Evolutionary conservation across 2,888 invertebrate species (phyloP).

Genomic region (Phengaris arion): DNA sequence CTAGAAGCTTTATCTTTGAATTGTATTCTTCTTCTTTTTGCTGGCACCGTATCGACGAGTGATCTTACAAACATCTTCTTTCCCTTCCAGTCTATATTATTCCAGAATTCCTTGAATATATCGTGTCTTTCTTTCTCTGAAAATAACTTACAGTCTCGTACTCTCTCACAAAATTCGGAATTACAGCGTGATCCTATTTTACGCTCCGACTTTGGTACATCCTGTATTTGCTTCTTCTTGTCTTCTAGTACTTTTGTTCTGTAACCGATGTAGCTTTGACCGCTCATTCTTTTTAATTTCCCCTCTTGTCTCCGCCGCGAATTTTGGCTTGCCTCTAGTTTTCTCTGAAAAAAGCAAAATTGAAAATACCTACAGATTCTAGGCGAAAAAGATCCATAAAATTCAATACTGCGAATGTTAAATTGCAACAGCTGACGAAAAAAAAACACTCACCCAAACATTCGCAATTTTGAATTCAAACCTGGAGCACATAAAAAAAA

Average conservation of each 20-base stretch:
- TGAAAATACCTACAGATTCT: not conserved
- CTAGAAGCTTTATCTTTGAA: constrained; percentile 9
- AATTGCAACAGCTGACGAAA: not conserved
- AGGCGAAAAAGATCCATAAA: not conserved
- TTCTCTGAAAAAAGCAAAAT: constrained; percentile 36
- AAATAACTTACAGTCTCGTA: constrained; percentile 36
- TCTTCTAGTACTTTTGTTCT: constrained; percentile 41
- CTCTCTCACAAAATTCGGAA: constrained; percentile 34
- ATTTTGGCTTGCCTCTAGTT: constrained; percentile 45
- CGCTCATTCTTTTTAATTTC: constrained; percentile 59
- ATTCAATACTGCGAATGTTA: constrained; percentile 27
- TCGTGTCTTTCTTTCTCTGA: constrained; percentile 45
- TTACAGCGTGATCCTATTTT: constrained; percentile 21
- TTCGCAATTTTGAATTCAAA: constrained; percentile 41
- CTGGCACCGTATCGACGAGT: constrained; percentile 51
- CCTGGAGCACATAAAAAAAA: constrained; percentile 13
- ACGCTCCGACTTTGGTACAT: constrained; percentile 27
- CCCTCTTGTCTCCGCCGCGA: constrained; percentile 51
- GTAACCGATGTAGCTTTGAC: constrained; percentile 60
- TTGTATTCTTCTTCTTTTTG: constrained; percentile 22
- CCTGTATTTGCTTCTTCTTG: constrained; percentile 38
- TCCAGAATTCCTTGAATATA: constrained; percentile 59
- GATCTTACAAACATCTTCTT: constrained; percentile 52
- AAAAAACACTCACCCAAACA: constrained; percentile 22
- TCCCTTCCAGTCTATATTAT: constrained; percentile 53